Evolutionary conservation across 1,140 invertebrate species (phyloP).

Genomic region (Meloidogyne hapla): DNA sequence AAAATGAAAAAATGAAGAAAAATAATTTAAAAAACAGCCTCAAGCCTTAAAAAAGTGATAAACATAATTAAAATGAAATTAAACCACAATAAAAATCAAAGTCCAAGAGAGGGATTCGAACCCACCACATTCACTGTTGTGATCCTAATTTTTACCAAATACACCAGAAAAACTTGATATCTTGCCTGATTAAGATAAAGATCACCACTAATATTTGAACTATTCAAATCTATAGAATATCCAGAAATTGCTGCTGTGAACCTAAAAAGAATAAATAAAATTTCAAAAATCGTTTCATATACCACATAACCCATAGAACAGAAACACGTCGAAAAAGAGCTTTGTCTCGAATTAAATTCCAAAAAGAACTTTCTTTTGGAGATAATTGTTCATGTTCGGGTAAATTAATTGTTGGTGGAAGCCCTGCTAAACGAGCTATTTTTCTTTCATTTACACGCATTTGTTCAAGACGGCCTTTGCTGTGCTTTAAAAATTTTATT

Average conservation of each 20-base stretch:
- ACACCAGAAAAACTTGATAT: no score
- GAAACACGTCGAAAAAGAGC: conserved; percentile 40
- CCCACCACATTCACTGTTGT: no score
- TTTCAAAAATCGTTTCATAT: neutral
- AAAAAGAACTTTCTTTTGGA: conserved; percentile 29
- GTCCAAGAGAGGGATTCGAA: no score
- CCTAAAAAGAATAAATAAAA: neutral
- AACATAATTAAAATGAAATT: no score
- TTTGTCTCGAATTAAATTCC: conserved; percentile 42
- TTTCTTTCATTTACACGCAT: conserved; percentile 55
- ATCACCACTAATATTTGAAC: conserved; percentile 55
- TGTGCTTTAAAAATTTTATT: conserved; percentile 27
- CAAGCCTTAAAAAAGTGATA: no score
- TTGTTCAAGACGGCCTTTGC: conserved; percentile 54
- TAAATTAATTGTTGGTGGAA: conserved; percentile 47
- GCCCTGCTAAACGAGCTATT: conserved; percentile 56
- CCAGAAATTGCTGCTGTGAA: conserved; percentile 59
- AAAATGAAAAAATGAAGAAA: neutral
- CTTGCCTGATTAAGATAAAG: conserved; percentile 57
- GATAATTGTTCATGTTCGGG: conserved; percentile 42
- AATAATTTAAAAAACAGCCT: neutral
- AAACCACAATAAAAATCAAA: no score
- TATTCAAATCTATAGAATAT: conserved; percentile 62
- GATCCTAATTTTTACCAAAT: no score
- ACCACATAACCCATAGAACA: conserved; percentile 51